phyloP scores from a whole-genome alignment of 2,888 invertebrate species.

The Quadroppia sp. region DNA sequence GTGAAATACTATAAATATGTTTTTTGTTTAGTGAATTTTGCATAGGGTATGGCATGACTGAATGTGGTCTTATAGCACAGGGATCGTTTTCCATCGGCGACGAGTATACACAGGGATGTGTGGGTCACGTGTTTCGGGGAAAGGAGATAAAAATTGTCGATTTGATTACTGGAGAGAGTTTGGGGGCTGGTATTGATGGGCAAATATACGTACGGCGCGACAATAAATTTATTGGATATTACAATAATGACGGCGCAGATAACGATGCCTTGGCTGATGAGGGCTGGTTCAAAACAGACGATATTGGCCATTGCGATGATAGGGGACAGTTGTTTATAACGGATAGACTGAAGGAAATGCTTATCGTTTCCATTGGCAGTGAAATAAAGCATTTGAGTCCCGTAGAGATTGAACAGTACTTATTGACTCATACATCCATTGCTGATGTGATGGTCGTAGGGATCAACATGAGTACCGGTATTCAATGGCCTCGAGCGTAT shows the following conservation, averaged over 20 bases:
- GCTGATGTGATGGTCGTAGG: constrained; percentile 37
- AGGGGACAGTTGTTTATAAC: neutral
- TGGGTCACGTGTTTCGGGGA: neutral
- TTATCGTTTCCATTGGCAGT: neutral
- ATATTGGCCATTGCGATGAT: neutral
- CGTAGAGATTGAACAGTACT: constrained; percentile 32
- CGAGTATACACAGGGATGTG: neutral
- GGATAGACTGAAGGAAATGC: neutral
- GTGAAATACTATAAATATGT: too few relatives aligned
- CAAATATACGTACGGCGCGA: constrained; percentile 80
- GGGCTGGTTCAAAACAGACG: neutral
- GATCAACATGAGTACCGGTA: neutral
- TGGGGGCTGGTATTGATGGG: constrained; percentile 67
- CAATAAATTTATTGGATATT: constrained; percentile 58
- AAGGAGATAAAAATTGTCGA: constrained; percentile 34
- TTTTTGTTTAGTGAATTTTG: too few relatives aligned
- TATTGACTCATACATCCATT: constrained; percentile 20
- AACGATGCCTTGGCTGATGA: neutral
- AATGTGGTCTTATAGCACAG: neutral
- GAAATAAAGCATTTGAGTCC: neutral
- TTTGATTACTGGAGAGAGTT: constrained; percentile 57
- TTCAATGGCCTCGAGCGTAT: constrained; percentile 31
- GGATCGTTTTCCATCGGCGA: too few relatives aligned
- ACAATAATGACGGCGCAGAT: neutral
- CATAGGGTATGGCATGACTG: constrained; percentile 20